Base-by-base conservation (phyloP, 2,888 invertebrate genomes). In the Zelleria hepariella region DNA sequence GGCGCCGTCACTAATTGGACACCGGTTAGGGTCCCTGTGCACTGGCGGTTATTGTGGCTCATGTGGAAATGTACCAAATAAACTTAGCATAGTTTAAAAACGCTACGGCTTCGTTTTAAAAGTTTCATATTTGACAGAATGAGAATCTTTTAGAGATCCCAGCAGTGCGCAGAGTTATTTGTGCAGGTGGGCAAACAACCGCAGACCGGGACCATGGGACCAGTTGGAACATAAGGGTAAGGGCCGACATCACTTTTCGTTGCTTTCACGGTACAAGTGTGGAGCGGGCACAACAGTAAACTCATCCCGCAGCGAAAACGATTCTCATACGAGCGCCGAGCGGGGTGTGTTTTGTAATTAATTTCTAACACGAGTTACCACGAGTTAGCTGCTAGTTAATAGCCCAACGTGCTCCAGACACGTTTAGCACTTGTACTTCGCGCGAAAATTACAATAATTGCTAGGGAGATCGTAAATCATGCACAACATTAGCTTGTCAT, bases 1-100 rank as follows among this genome's bases (percentile, higher is more conserved):
- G 71, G 70, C 72, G 74, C 57, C 72, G 64, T 59, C 57, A 59
- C 32, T 53, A 26, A 53, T 53, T 53, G 53, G 53, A 53, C 25
- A 3, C 25, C 25, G 53, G 26, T 15, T 42, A 42, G 32, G 32
- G 32, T 10, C 15, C 15, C 15, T 42, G 15, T 42, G 32, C 32
- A 42, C 15, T n/a, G n/a, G n/a, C n/a, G n/a, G 15, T 42, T 42
- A 15, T 42, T 15, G 1, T 42, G 4, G 15, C 15, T 42, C 32
- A 42, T 42, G 15, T 15, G 10, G 1, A 42, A 42, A 42, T 10
- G 10, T 15, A 42, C 10, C 15, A 15, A 15, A 15, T 4, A 42
- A 42, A 42, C 32, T 42, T n/a, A n/a, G n/a, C n/a, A n/a, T n/a
- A n/a, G n/a, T n/a, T n/a, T n/a, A n/a, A n/a, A n/a, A n/a, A n/a